Percentiles rank a stretch among this genome's conserved stretches.
These are phyloP conservation scores for Eristalis arbustorum DNA, from an alignment of 2,888 invertebrate genomes.

Conservation along the genomic window DNA sequence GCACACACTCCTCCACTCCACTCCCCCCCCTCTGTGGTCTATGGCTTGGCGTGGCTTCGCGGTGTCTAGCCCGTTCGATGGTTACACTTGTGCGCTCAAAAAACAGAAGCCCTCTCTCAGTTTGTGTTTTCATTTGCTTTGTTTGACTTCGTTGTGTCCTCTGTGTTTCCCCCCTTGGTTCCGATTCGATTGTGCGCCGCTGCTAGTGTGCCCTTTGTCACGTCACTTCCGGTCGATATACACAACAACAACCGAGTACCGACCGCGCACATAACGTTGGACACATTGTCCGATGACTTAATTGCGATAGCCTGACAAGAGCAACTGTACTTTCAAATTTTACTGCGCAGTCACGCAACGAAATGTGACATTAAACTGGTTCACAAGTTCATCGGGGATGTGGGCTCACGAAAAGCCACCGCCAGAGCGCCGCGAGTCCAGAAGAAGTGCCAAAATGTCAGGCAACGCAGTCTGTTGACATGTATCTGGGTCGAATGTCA, in stretches of 20 bases:
- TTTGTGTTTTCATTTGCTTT: not conserved
- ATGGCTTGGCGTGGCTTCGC: not conserved
- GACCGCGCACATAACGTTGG: not conserved
- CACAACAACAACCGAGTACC: not conserved
- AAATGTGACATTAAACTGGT: not conserved
- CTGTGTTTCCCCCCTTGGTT: not conserved
- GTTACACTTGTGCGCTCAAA: not conserved
- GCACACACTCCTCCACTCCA: not conserved
- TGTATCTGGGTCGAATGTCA: conserved; percentile 28
- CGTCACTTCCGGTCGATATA: conserved; percentile 32
- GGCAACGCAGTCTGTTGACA: not conserved
- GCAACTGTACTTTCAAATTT: conserved; percentile 9
- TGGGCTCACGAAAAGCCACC: not conserved
- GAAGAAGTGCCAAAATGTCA: not conserved
- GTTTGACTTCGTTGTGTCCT: not conserved
- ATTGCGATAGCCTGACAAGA: not conserved
- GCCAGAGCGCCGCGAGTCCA: not conserved
- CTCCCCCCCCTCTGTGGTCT: not conserved
- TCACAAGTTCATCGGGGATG: not conserved
- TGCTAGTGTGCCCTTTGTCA: conserved; percentile 23
- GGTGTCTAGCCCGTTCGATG: no score
- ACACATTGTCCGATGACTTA: conserved; percentile 17
- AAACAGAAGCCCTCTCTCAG: not conserved
- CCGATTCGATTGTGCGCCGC: not conserved
- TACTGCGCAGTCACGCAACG: conserved; percentile 4